phyloP scores from a whole-genome alignment of 1,140 invertebrate genomes.

The Bombus affinis region DNA sequence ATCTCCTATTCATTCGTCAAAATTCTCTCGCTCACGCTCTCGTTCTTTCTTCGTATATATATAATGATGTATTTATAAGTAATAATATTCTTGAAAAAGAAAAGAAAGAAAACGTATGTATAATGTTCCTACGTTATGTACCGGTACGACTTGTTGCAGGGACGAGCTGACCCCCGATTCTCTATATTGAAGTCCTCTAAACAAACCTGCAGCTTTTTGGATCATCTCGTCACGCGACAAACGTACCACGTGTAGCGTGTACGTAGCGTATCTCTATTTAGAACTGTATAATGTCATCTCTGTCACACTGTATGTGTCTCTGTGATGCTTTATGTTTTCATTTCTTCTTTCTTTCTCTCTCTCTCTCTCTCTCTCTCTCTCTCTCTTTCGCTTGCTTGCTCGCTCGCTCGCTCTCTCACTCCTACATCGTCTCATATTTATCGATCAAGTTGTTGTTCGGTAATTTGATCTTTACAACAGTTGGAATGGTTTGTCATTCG shows the following conservation, averaged over 20 bases:
- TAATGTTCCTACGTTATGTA: conserved; percentile 77
- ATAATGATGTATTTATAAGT: conserved; percentile 80
- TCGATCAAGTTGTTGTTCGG: conserved; percentile 45
- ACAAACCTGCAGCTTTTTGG: conserved; percentile 47
- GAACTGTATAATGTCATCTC: conserved; percentile 66
- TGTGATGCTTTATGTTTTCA: conserved; percentile 67
- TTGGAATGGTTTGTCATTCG: conserved; percentile 72
- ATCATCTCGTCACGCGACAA: conserved; percentile 69
- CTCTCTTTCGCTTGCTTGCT: neutral
- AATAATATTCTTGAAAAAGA: conserved; percentile 78
- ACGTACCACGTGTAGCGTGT: conserved; percentile 63
- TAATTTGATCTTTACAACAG: conserved; percentile 53
- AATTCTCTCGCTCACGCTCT: conserved; percentile 43
- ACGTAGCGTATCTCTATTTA: conserved; percentile 69
- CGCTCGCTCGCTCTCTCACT: neutral
- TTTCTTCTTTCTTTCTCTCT: conserved; percentile 29
- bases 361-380: conserved; percentile 17
- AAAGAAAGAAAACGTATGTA: conserved; percentile 72
- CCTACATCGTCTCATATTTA: conserved; percentile 42
- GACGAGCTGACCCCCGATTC: conserved; percentile 67
- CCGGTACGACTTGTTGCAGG: conserved; percentile 66
- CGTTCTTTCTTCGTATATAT: conserved; percentile 65
- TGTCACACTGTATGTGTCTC: conserved; percentile 58
- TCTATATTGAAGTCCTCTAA: conserved; percentile 31
- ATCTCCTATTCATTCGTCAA: conserved; percentile 34